phyloP scores from a whole-genome alignment of 2,113 vertebrate genomes.

The Laterallus jamaicensis region DNA sequence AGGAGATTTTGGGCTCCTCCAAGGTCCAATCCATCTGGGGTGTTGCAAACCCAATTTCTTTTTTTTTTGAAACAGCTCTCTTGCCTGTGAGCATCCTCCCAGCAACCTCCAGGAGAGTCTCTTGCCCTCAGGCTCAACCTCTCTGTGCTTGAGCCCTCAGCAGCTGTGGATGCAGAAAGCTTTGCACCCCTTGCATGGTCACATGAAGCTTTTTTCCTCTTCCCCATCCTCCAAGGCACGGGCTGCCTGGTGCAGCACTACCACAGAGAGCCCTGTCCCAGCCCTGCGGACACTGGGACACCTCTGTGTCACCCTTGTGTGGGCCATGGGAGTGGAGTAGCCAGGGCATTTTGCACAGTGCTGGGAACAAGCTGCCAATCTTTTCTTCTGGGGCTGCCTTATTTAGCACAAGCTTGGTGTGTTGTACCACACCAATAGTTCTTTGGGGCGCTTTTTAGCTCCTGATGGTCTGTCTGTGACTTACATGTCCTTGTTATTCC shows the following conservation, averaged over 20 bases:
- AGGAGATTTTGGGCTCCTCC: not conserved
- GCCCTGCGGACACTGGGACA: fast-evolving
- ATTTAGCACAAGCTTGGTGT: not conserved
- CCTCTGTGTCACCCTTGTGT: fast-evolving
- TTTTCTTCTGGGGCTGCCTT: not conserved
- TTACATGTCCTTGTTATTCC: not conserved
- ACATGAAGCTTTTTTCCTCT: not conserved
- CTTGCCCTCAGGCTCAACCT: not conserved
- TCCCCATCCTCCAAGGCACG: too few species aligned
- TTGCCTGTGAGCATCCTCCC: not conserved
- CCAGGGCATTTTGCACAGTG: not conserved
- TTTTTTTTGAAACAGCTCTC: not conserved
- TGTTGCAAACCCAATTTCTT: not conserved
- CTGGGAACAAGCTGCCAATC: not conserved
- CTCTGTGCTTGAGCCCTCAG: not conserved
- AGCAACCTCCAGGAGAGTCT: not conserved
- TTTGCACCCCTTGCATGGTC: fast-evolving
- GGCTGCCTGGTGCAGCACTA: fast-evolving
- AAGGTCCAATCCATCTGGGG: fast-evolving
- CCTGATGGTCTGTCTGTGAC: not conserved
- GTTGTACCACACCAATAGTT: fast-evolving
- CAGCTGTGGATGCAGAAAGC: fast-evolving
- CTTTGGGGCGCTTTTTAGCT: fast-evolving
- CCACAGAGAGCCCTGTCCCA: not conserved
- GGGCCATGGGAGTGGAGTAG: not conserved